Conservation (phyloP, 64 coral and sea anemone species). For the Montipora cactus region DNA sequence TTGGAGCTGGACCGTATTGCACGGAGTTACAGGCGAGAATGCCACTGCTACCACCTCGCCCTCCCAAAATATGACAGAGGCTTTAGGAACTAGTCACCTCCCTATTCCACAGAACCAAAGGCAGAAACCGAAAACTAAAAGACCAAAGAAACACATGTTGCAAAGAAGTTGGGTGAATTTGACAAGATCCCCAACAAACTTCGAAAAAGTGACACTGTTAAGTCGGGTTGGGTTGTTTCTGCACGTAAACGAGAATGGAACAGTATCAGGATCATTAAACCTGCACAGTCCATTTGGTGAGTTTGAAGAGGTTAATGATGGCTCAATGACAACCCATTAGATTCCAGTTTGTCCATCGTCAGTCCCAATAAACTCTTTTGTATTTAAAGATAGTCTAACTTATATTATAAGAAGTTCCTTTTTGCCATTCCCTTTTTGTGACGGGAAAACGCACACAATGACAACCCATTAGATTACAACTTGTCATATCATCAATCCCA, state of each 20-base stretch:
- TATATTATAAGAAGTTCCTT: too few relatives aligned
- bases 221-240: conserved; percentile 61
- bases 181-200: conserved; percentile 35
- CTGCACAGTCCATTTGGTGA: conserved; percentile 13
- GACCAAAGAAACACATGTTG: neutral
- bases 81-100: neutral
- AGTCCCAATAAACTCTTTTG: too few relatives aligned
- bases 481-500: neutral
- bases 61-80: neutral
- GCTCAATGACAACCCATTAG: neutral
- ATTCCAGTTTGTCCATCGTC: neutral
- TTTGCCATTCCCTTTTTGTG: too few relatives aligned
- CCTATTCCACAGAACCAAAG: neutral
- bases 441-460: too few relatives aligned
- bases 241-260: conserved; percentile 51
- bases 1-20: neutral
- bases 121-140: neutral
- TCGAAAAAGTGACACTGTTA: conserved; percentile 21
- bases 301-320: neutral
- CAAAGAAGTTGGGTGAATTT: neutral
- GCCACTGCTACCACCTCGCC: neutral
- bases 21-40: neutral
- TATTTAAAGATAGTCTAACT: too few relatives aligned
- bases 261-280: conserved; percentile 50
- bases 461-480: too few relatives aligned